Evolutionary conservation across 2,888 invertebrate species (phyloP).

Genomic region (Crepidodera aurea): DNA sequence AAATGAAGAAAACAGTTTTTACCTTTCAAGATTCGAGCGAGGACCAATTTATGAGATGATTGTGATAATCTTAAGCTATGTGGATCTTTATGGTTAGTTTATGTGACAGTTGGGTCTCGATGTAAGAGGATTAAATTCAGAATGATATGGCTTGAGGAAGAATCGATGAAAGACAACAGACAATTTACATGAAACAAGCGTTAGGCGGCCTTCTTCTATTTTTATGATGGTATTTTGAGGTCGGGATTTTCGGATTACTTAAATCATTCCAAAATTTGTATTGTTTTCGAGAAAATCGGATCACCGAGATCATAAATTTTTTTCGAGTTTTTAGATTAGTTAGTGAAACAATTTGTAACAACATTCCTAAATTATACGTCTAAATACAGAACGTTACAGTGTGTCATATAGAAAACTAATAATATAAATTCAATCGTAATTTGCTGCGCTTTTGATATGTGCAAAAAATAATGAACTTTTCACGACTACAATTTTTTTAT

Average conservation of each 20-base stretch:
- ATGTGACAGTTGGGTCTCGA: constrained; percentile 32
- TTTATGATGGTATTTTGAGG: constrained; percentile 21
- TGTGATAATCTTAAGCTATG: constrained; percentile 35
- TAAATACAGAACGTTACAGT: too few relatives aligned
- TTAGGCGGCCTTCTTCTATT: constrained; percentile 27
- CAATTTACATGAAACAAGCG: constrained; percentile 30
- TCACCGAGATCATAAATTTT: too few relatives aligned
- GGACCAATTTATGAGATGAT: constrained; percentile 30
- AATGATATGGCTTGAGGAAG: constrained; percentile 23
- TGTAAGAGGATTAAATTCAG: constrained; percentile 37
- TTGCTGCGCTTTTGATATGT: too few relatives aligned
- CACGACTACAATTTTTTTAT: too few relatives aligned
- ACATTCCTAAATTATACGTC: too few relatives aligned
- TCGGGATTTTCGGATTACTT: constrained; percentile 2
- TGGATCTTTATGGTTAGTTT: constrained; percentile 37
- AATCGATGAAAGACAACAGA: constrained; percentile 33
- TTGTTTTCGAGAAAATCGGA: constrained; percentile 79
- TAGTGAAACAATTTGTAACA: too few relatives aligned
- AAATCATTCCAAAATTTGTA: constrained; percentile 45
- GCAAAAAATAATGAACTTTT: too few relatives aligned
- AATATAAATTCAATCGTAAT: too few relatives aligned
- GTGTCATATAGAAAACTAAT: too few relatives aligned
- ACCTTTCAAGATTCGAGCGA: constrained; percentile 17
- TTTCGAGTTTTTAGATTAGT: too few relatives aligned
- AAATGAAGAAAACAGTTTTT: constrained; percentile 26